Percentiles rank a stretch among this genome's conserved stretches.
phyloP scores from a whole-genome alignment of 1,140 invertebrate genomes.

The Semibalanus balanoides region DNA sequence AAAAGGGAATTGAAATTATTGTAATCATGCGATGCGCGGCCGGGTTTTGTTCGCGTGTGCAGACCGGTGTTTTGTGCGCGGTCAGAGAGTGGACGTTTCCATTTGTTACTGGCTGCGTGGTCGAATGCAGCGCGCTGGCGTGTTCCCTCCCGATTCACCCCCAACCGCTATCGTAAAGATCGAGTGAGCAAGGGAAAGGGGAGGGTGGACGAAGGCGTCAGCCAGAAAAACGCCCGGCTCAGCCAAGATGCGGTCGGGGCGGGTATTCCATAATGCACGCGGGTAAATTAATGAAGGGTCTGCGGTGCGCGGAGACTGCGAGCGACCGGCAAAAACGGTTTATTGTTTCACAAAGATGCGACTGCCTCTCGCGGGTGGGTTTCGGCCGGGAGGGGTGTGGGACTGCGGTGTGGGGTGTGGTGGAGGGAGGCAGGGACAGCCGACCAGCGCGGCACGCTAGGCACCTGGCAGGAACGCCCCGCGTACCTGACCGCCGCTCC shows the following conservation, averaged over 20 bases:
- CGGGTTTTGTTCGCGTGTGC: too few relatives aligned
- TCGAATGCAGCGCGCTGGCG: background rate
- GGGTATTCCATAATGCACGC: background rate
- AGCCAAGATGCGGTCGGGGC: background rate
- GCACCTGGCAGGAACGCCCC: too few relatives aligned
- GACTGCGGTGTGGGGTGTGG: too few relatives aligned
- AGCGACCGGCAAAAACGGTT: background rate
- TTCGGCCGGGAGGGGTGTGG: too few relatives aligned
- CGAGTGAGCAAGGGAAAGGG: background rate
- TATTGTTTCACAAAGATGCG: background rate
- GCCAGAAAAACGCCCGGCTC: background rate
- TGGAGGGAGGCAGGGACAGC: too few relatives aligned
- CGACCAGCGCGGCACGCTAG: too few relatives aligned
- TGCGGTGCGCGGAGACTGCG: background rate
- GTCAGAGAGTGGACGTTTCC: background rate
- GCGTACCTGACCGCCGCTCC: too few relatives aligned
- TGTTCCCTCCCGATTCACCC: background rate
- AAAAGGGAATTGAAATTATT: too few relatives aligned
- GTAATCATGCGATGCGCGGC: too few relatives aligned
- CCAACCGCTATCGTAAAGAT: background rate
- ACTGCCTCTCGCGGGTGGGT: background rate
- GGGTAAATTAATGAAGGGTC: background rate
- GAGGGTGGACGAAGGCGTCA: too few relatives aligned
- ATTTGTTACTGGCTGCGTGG: background rate
- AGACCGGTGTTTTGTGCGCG: background rate